phyloP scores from a whole-genome alignment of 2,888 invertebrate genomes.

The Drosophila ustulata region DNA sequence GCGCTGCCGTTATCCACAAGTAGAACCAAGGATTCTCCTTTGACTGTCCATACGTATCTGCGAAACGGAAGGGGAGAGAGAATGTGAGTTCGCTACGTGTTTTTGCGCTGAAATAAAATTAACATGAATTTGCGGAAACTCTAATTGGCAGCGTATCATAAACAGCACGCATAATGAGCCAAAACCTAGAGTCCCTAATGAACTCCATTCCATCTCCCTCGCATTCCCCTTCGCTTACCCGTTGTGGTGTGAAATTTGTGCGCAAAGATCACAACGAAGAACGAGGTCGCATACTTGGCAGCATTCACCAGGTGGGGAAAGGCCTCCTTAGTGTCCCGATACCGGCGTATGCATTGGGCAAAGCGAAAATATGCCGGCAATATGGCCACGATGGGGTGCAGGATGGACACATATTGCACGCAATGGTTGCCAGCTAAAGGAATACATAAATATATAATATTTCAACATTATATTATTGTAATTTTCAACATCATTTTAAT shows the following conservation, averaged over 20 bases:
- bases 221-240: conserved; percentile 68
- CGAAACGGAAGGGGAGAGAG: neutral
- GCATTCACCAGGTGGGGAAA: conserved; percentile 95
- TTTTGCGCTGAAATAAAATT: conserved; percentile 48
- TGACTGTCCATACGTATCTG: conserved; percentile 79
- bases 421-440: conserved; percentile 85
- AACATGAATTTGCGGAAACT: conserved; percentile 51
- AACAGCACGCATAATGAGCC: conserved; percentile 52
- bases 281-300: conserved; percentile 95
- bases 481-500: too few relatives aligned
- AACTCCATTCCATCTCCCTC: neutral
- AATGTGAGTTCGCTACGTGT: conserved; percentile 9
- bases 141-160: conserved; percentile 63
- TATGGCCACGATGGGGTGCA: conserved; percentile 89
- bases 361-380: conserved; percentile 95
- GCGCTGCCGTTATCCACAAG: conserved; percentile 89
- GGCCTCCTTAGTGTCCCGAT: conserved; percentile 91
- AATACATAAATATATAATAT: conserved; percentile 4
- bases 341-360: conserved; percentile 93
- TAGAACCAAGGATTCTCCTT: conserved; percentile 89
- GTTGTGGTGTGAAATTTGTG: conserved; percentile 84
- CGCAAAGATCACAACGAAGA: conserved; percentile 92
- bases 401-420: conserved; percentile 85
- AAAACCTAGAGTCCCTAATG: conserved; percentile 19
- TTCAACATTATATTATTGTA: too few relatives aligned